Evolutionary conservation across 1,140 invertebrate species (phyloP).

Genomic region (Pygmarrhopalites habei): DNA sequence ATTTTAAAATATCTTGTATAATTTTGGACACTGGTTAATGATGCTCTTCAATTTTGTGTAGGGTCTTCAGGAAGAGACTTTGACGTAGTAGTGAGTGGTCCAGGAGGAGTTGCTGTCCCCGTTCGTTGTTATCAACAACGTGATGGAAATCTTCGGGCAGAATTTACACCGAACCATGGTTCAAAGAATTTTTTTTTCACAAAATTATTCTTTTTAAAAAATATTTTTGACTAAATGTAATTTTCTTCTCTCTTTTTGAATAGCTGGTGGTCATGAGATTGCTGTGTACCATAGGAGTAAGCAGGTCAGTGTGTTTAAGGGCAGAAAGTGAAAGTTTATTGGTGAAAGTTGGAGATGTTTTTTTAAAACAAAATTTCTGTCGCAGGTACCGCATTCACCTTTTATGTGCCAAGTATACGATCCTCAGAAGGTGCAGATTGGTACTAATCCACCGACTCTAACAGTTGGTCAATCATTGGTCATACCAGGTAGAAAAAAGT

Average conservation of each 20-base stretch:
- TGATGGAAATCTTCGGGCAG: slow-evolving; percentile 82
- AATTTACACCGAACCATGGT: slow-evolving; percentile 77
- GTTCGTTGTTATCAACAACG: slow-evolving; percentile 92
- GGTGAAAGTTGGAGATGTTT: no score
- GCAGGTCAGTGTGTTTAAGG: no score
- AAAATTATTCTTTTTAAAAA: slow-evolving; percentile 48
- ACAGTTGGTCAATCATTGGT: slow-evolving; percentile 75
- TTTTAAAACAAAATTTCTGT: no score
- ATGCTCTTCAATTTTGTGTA: neutral
- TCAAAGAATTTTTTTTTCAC: no score
- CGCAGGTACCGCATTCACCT: slow-evolving; percentile 90
- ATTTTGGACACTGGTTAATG: no score
- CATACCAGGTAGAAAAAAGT: slow-evolving; percentile 61
- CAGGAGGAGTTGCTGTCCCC: slow-evolving; percentile 80
- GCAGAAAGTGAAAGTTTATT: no score
- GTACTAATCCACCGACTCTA: slow-evolving; percentile 47
- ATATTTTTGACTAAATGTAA: no score
- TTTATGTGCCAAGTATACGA: slow-evolving; percentile 94
- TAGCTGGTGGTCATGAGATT: slow-evolving; percentile 63
- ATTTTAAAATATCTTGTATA: neutral
- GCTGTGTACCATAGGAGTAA: slow-evolving; percentile 88
- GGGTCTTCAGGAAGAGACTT: slow-evolving; percentile 78
- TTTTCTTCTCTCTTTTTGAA: no score
- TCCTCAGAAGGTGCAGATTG: slow-evolving; percentile 50
- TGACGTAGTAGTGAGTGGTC: slow-evolving; percentile 79